These are phyloP conservation scores for Chunga burmeisteri DNA, from an alignment of 2,113 vertebrate genomes.

Conservation along the genomic window DNA sequence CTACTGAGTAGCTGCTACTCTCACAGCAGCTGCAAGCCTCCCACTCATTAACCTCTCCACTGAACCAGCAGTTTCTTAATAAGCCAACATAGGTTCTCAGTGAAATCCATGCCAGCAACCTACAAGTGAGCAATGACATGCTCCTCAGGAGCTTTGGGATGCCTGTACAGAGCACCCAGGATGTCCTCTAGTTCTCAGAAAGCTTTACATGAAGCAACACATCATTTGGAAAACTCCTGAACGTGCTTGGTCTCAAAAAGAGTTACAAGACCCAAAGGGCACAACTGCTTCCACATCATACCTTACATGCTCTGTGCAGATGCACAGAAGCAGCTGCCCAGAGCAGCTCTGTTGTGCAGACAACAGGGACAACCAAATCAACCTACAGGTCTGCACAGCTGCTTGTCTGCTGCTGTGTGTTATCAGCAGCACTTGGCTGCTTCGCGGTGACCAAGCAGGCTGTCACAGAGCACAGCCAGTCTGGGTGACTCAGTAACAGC, in stretches of 20 bases:
- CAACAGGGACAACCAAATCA: not conserved
- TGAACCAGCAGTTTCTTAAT: not conserved
- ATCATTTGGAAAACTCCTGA: not conserved
- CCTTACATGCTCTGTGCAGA: rapidly evolving
- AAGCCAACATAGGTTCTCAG: not conserved
- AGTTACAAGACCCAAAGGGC: not conserved
- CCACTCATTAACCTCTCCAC: not conserved
- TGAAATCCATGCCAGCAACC: not conserved
- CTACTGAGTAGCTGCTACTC: not conserved
- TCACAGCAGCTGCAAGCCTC: not conserved
- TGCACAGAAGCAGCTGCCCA: not conserved
- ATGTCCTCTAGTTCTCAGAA: not conserved
- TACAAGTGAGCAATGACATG: not conserved
- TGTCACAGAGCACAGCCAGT: not conserved
- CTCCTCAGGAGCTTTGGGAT: not conserved
- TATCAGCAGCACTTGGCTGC: not conserved
- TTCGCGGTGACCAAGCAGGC: rapidly evolving
- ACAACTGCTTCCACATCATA: not conserved
- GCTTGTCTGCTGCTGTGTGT: not conserved
- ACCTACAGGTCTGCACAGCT: not conserved
- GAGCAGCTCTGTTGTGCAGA: not conserved
- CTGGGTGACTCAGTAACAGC: not conserved
- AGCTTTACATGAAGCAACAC: not conserved
- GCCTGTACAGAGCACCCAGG: not conserved
- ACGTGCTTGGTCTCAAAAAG: not conserved